Percentiles rank a stretch among this genome's conserved stretches.
Conservation (phyloP, 2,888 invertebrate genomes). For the Theristus sp. region DNA sequence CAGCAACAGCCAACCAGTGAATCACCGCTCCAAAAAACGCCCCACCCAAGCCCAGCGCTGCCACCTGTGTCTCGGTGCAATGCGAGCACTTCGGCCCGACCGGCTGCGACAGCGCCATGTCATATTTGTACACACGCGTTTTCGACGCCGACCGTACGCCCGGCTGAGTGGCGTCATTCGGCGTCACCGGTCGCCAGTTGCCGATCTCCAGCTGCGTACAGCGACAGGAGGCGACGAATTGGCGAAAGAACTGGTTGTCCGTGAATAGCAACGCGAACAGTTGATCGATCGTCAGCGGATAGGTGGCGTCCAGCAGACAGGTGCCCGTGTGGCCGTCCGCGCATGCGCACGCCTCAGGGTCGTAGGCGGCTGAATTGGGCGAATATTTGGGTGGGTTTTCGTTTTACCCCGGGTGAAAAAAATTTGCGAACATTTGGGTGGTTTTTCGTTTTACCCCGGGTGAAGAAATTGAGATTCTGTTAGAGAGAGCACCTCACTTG, state of each 20-base stretch:
- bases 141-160: not conserved
- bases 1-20: too few relatives aligned
- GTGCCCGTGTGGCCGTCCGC: conserved; percentile 65
- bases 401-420: too few relatives aligned
- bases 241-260: conserved; percentile 69
- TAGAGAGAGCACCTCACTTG: too few relatives aligned
- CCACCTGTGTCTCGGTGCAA: conserved; percentile 67
- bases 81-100: conserved; percentile 78
- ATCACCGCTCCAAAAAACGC: too few relatives aligned
- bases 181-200: not conserved
- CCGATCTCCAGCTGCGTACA: not conserved
- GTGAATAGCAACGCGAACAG: conserved; percentile 79
- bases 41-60: too few relatives aligned
- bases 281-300: conserved; percentile 67
- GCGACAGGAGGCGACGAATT: conserved; percentile 45
- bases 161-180: not conserved
- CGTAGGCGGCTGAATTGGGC: too few relatives aligned
- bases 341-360: too few relatives aligned
- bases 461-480: too few relatives aligned
- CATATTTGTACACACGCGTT: conserved; percentile 37
- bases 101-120: conserved; percentile 59
- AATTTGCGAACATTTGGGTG: too few relatives aligned
- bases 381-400: too few relatives aligned
- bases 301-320: conserved; percentile 52
- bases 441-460: too few relatives aligned